Base-by-base conservation (phyloP, 2,888 invertebrate genomes). In the Drosophila neonasuta region DNA sequence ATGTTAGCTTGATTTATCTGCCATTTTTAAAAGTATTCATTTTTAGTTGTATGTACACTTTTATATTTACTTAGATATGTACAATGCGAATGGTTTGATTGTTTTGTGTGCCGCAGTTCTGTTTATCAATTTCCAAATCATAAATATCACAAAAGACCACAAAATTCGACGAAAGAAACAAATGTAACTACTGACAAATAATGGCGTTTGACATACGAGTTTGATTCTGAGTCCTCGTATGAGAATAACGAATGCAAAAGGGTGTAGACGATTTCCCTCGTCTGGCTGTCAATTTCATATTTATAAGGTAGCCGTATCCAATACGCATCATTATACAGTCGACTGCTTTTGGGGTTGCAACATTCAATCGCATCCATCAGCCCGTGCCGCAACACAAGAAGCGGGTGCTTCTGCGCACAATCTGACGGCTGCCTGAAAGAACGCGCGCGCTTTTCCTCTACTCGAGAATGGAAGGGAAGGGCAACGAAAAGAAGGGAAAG, bases 181-280 rank as follows among this genome's bases (percentile, higher is more conserved):
- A 84, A 76, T 74, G 80, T 81, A 76, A 72, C 77, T 69, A 49
- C 58, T 57, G 63, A 65, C 67, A 77, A 61, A 54, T 55, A 68
- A 64, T 68, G 63, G 64, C 66, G 75, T 49, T 55, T 46, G 61
- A 48, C 64, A 66, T 68, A 63, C 36, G 36, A 36, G 36, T 32
- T 6, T 36, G 36, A 34, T 3, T 34, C 1, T 4, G 3, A 39
- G 2, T 39, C 13, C 9, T 8, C 8, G 32, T 9, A 65, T 66
- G 63, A 9, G 36, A 56, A 32, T 39, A 2, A 30, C 20, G 9
- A 36, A 11, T 30, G 9, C 36, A 60, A 70, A 71, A 51, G 69
- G 74, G 70, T 75, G 71, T 42, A 9, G 44, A 46, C 36, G 46
- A 34, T 34, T 44, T 48, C 48, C 30, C 48, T 52, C 34, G 36